Evolutionary conservation across 2,888 invertebrate species (phyloP), one percentile per base, ranked within the genome.

Genomic region (Xestia ashworthii): DNA sequence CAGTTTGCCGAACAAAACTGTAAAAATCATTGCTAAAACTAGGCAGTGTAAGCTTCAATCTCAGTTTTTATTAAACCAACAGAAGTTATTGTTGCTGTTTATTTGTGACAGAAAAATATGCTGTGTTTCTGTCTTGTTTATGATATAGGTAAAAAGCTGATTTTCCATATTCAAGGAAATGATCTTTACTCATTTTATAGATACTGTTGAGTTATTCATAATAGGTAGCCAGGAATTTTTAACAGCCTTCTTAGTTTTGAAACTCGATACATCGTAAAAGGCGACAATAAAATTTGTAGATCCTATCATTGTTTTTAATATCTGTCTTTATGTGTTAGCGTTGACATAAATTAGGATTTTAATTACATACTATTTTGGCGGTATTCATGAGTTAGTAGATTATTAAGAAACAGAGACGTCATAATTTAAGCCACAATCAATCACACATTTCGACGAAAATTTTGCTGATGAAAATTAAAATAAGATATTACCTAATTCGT

Each of bases 221-320:
- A 60, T 85, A 82, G 78, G 87, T 86, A 82, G 84, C 76, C 67
- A 74, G 60, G 71, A 78, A 79, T 76, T 74, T 64, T 70, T 68
- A 85, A 70, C 41, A 55, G 9, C 58, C 73, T 71, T 44, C 69
- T 78, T 66, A 81, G 85, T 83, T 90, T 87, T 90, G 90, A 88
- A 92, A 92, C 85, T 88, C 73, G 89, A 92, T 91, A 90, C 86
- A 74, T 89, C 89, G 88, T 92, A 87, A 91, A 90, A 86, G 65
- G 72, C 71, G 77, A 82, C 81, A 84, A 88, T 90, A 84, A 89
- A 90, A 86, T 79, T 86, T 87, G 85, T 84, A 87, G 89, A 86
- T 87, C 71, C 62, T 87, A 87, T 89, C 89, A 84, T 82, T 84
- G 77, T 85, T 82, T 79, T 85, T 79, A 81, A 74, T 81, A 75